Percentiles rank a stretch among this genome's conserved stretches.
Conservation (phyloP, 2,888 invertebrate genomes). For the Penaeus monodon region DNA sequence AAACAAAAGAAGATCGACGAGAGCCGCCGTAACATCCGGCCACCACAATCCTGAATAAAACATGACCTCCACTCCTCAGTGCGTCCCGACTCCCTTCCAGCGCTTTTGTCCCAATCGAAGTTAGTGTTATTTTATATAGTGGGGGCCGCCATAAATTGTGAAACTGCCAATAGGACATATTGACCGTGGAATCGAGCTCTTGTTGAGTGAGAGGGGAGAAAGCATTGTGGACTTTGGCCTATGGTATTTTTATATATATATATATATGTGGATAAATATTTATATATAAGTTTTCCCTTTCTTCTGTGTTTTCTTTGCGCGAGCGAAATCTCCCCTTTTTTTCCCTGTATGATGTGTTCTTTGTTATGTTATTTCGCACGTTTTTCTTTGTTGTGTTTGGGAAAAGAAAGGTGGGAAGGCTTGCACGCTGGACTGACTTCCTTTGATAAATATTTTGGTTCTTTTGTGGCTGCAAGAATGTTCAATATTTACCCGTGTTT, state of each 20-base stretch:
- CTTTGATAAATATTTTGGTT: too few species aligned
- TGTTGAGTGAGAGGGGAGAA: neutral
- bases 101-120: conserved; percentile 36
- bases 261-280: neutral
- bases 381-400: too few species aligned
- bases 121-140: conserved; percentile 43
- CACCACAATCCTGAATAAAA: conserved; percentile 18
- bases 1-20: conserved; percentile 1
- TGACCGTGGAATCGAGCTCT: conserved; percentile 29
- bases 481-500: too few species aligned
- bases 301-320: too few species aligned
- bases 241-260: conserved; percentile 1
- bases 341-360: too few species aligned
- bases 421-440: too few species aligned
- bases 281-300: too few species aligned
- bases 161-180: conserved; percentile 43
- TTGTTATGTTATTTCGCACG: too few species aligned
- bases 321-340: too few species aligned
- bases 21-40: neutral
- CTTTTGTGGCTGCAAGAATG: too few species aligned
- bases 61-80: conserved; percentile 18
- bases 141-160: conserved; percentile 32
- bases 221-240: too few species aligned
- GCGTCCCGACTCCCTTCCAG: conserved; percentile 24
- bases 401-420: too few species aligned